Evolutionary conservation across 2,888 invertebrate species (phyloP).

Genomic region (Andricus curvator): DNA sequence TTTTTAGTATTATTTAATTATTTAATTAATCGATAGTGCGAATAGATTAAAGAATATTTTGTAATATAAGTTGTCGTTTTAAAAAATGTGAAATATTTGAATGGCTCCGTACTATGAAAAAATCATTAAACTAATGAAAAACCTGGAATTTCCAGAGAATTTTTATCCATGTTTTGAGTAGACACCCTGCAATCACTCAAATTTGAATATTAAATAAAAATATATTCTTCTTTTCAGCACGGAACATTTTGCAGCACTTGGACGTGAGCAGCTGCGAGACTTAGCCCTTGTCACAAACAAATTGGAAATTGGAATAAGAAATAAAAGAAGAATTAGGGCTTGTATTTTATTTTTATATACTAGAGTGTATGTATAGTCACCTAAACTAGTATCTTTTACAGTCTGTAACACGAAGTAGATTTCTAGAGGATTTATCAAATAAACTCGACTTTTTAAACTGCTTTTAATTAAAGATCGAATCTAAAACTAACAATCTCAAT

Average conservation of each 20-base stretch:
- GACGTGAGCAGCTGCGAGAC: slow-evolving; percentile 89
- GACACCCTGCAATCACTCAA: too few species aligned
- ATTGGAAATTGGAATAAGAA: neutral
- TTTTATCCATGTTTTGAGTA: too few species aligned
- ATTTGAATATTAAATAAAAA: neutral
- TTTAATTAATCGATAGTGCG: too few species aligned
- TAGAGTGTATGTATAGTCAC: slow-evolving; percentile 67
- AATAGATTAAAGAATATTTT: too few species aligned
- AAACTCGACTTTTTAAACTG: slow-evolving; percentile 19
- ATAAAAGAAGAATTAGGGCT: slow-evolving; percentile 15
- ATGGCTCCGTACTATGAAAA: too few species aligned
- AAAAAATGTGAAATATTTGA: too few species aligned
- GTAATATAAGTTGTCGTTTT: too few species aligned
- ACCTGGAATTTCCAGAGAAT: too few species aligned
- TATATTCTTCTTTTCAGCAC: slow-evolving; percentile 81
- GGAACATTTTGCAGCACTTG: slow-evolving; percentile 90
- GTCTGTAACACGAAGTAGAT: slow-evolving; percentile 2
- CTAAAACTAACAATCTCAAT: neutral
- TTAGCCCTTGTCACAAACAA: slow-evolving; percentile 66
- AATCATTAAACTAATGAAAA: too few species aligned
- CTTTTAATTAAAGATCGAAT: slow-evolving; percentile 1
- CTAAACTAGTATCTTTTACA: slow-evolving; percentile 15
- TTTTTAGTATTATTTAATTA: too few species aligned
- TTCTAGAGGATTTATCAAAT: slow-evolving; percentile 12
- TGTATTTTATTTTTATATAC: slow-evolving; percentile 65